Base-by-base conservation (phyloP, 2,797 vertebrate genomes). In the Channa striata region DNA sequence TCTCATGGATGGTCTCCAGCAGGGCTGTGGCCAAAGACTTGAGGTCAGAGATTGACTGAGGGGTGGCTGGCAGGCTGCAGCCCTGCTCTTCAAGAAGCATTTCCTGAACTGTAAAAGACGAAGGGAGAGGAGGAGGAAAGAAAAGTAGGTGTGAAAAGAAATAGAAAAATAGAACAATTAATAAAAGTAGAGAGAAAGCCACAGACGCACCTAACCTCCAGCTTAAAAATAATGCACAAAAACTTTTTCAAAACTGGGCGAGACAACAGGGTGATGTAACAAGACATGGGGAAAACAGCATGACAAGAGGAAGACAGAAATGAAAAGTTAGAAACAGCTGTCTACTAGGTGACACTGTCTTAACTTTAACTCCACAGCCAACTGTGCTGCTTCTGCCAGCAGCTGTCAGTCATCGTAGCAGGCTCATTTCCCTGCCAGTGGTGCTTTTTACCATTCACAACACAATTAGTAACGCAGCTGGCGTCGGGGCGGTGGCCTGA, bases 1-100 rank as follows among this genome's bases (percentile, higher is more conserved):
- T 99, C 89, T 99, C 98, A 1, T 99, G 97, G 84, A 99, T 98
- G 5, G 97, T 99, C 92, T 99, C 98, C 87, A 99, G 87, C 78
- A 99, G 93, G 37, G 98, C 98, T 0, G 97, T 97, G 50, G 98
- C 97, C 89, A 99, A 91, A 49, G 97, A 99, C 90, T 98, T 99
- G 80, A 99, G 96, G 90, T 99, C 97, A 3, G 95, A 92, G 84
- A 99, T 96, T 85, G 97, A 99, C 91, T 99, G 98, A 2, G 97
- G 95, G 0, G 98, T 99, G 63, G 96, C 96, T 0, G 98, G 98
- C 60, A 99, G 94, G 81, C 96, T 98, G 87, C 97, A 98, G 70
- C 97, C 96, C 2, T 95, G 96, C 77, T 97, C 98, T 70, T 99
- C 97, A 0, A 95, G 82, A 60, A 99, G 89, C 89, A 94, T 88